Evolutionary conservation across 2,888 invertebrate species (phyloP), one percentile per base, ranked within the genome.

Genomic region (Hirtodrosophila alboralis): DNA sequence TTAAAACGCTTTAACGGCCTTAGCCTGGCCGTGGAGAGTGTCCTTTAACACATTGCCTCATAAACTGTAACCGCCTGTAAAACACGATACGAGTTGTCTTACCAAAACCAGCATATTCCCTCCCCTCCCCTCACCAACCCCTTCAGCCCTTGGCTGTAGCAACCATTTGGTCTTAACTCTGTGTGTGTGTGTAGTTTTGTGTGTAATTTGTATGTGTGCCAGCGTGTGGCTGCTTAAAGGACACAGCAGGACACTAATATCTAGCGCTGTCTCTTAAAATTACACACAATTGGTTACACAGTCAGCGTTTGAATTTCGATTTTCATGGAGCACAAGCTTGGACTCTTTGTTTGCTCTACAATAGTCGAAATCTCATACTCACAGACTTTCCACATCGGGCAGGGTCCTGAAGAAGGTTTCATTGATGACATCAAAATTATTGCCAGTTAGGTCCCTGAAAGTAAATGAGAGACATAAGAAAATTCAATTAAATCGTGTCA

Each of bases 361-460:
- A 8, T 8, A 4, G 23, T 7, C n/a, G 23, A 7, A 91, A 91
- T 91, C 7, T 7, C 1, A 4, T 74, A 91, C 91, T 91, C 83
- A 92, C 92, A 92, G 71, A 65, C 87, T 91, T 16, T 90, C 89
- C 14, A 91, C 75, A 31, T 81, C 78, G 34, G 88, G 84, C 45
- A 91, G 80, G 43, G 77, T 57, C 34, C 78, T 61, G 52, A 91
- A 86, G 56, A 90, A 89, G 4, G 83, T 69, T 18, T 75, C 77
- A 18, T 86, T 81, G 33, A 92, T 69, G 27, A 71, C 63, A 23
- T 86, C 78, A 68, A 92, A 92, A 54, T 79, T 85, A 68, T 92
- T 92, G 31, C 91, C 91, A 1, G 91, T 91, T 23, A 92, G 88
- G 75, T 92, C 92, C 26, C 92, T 92, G 69, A 13, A 88, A 88